Evolutionary conservation across 1,140 invertebrate species (phyloP), one percentile per base, ranked within the genome.

Genomic region (Calliopsis andreniformis): DNA sequence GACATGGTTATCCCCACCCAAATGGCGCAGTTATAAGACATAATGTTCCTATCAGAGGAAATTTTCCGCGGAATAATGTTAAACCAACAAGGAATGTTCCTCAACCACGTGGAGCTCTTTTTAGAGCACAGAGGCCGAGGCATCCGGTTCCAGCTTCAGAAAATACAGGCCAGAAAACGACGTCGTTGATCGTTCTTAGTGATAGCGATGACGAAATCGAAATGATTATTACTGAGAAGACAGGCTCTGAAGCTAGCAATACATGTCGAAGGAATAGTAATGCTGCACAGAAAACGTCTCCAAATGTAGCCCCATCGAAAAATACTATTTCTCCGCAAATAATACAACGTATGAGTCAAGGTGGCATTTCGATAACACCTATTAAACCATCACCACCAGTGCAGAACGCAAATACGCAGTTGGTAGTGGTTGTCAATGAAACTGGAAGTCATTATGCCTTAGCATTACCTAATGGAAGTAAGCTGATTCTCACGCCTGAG

Each of bases 141-240:
- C 71, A 47, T 0, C 28, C 18, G 5, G 18, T 0, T 14, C 7
- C 30, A n/a, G 20, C 64, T 1, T 18, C 58, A 0, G 51, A 70
- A 10, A 77, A 42, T 1, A 43, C n/a, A 0, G 30, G 45, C 3
- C 80, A 71, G 7, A 91, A 90, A 7, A 87, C 87, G 0, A 92
- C 89, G 0, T 91, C 90, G 6, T 45, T 91, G 5, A 92, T 92
- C 10, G 86, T 91, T 1, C 78, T 92, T 0, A 91, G 91, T 53
- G 91, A 92, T 30, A 90, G 90, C 32, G 90, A 92, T 23, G 90
- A 92, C 10, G 91, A 92, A 18, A 91, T 92, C n/a, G 89, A 92
- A 32, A 91, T 91, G 90, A 91, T 91, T 1, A 82, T 90, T 6
- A 83, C 87, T 3, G 86, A 90, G 16, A 90, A 90, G 20, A 45